A percentile compares a stretch with the other conserved stretches of the same genome.
phyloP scores from a whole-genome alignment of 2,888 invertebrate species.

The Drosophila koepferae region DNA sequence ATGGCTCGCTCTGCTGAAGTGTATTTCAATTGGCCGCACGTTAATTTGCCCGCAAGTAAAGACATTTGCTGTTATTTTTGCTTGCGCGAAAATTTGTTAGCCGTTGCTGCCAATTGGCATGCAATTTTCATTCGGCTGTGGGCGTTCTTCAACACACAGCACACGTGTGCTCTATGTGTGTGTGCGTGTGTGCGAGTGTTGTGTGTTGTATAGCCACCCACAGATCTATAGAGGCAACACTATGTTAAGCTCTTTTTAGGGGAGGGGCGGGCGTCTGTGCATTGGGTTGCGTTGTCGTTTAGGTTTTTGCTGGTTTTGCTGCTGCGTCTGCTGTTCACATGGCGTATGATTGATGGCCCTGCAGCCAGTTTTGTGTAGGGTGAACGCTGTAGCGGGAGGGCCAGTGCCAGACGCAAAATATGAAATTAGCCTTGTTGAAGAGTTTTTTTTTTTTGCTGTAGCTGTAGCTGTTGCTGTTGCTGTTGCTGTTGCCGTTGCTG shows the following conservation, averaged over 20 bases:
- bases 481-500: conserved; percentile 28
- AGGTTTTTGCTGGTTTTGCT: conserved; percentile 32
- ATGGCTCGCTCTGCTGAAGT: conserved; percentile 12
- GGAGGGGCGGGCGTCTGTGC: conserved; percentile 14
- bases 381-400: neutral
- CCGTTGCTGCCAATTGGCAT: conserved; percentile 67
- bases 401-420: conserved; percentile 57
- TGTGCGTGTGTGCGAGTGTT: conserved; percentile 9
- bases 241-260: conserved; percentile 15
- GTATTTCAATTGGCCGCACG: conserved; percentile 36
- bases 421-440: conserved; percentile 63
- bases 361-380: conserved; percentile 43
- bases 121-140: conserved; percentile 62
- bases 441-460: conserved; percentile 5
- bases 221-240: conserved; percentile 25
- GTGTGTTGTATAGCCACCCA: conserved; percentile 45
- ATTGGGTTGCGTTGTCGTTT: conserved; percentile 41
- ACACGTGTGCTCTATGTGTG: conserved; percentile 19
- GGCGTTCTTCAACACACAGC: conserved; percentile 49
- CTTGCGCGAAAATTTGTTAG: conserved; percentile 56
- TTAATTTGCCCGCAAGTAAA: conserved; percentile 47
- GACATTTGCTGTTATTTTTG: conserved; percentile 33
- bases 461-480: neutral
- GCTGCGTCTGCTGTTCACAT: conserved; percentile 64
- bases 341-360: conserved; percentile 80